Base-by-base conservation (phyloP, 2,888 invertebrate species). In the Linnaemya vulpina region DNA sequence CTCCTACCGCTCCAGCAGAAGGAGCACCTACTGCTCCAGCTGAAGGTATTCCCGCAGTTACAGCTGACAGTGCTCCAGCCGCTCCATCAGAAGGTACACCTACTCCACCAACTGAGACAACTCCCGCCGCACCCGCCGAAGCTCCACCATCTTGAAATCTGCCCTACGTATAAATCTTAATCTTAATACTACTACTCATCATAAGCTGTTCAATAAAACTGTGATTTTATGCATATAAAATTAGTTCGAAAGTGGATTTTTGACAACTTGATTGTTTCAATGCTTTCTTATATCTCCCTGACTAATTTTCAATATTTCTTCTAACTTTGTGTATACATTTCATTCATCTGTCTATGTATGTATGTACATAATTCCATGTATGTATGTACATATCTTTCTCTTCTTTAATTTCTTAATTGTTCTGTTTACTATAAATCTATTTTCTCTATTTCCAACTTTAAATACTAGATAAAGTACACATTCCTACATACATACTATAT, bases 71-170 rank as follows among this genome's bases (percentile, higher is more conserved):
- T 63, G 8, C 63, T 11, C 13, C n/a, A n/a, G n/a, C n/a, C n/a
- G 4, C 87, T 0, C 83, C 67, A 9, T 81, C 87, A 38, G 87
- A 86, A 17, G 86, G 84, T 4, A 43, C 87, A 40, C 85, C 86
- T 5, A 86, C 38, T 0, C 86, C 85, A 3, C 58, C 87, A 22
- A 86, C 43, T 1, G 87, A 89, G 0, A 77, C 86, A 13, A 80
- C 86, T 11, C 43, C 83, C 13, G 86, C 60, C 5, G 22, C 40
- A 0, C 86, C 85, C 15, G 84, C 83, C 7, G 20, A 70, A 30
- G 35, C 68, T 38, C 87, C 89, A 73, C 86, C 88, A 38, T 87
- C 89, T 51, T 88, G 88, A 87, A 85, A 77, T 15, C 8, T 60
- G n/a, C 4, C n/a, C 46, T 35, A 62, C 20, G 7, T 46, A 49